Percentiles rank a stretch among this genome's conserved stretches.
These are phyloP conservation scores for Drosophila peninsularis DNA, from an alignment of 2,888 invertebrate species.

Conservation along the genomic window DNA sequence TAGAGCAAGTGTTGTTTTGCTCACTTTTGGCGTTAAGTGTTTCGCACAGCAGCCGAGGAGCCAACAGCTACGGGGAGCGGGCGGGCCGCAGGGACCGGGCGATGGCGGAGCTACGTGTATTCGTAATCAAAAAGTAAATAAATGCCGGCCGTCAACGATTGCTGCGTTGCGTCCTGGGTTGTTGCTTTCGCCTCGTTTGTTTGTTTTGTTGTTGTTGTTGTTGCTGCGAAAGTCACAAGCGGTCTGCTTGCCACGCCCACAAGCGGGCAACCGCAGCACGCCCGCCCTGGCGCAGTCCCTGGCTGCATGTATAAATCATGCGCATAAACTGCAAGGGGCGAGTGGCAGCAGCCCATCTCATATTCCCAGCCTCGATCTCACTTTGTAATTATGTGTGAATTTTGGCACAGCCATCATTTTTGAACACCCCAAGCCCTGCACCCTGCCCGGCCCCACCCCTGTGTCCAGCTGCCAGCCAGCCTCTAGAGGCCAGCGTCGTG, in stretches of 20 bases:
- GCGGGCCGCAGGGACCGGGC: conserved; percentile 11
- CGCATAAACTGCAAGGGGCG: conserved; percentile 26
- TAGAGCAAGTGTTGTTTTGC: conserved; percentile 83
- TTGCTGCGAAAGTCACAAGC: conserved; percentile 63
- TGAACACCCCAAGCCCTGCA: conserved; percentile 6
- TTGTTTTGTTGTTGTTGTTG: conserved; percentile 52
- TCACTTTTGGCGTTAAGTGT: conserved; percentile 84
- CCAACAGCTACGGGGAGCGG: neutral
- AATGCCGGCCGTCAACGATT: conserved; percentile 58
- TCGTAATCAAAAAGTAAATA: conserved; percentile 75
- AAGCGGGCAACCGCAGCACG: conserved; percentile 37
- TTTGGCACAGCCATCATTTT: conserved; percentile 61
- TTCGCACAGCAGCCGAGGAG: conserved; percentile 72
- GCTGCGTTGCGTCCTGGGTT: conserved; percentile 19
- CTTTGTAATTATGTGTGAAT: conserved; percentile 77
- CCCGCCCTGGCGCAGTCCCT: conserved; percentile 39
- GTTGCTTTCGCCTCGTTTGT: conserved; percentile 61
- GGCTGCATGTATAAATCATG: conserved; percentile 52
- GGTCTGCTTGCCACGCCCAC: conserved; percentile 71
- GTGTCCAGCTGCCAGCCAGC: neutral
- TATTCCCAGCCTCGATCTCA: conserved; percentile 25
- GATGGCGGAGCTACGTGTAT: conserved; percentile 17
- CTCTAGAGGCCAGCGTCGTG: conserved; percentile 8
- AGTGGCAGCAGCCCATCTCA: conserved; percentile 18
- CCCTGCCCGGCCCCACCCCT: neutral